Base-by-base conservation (phyloP, 1,140 invertebrate species). In the Drosophila kanapiae region DNA sequence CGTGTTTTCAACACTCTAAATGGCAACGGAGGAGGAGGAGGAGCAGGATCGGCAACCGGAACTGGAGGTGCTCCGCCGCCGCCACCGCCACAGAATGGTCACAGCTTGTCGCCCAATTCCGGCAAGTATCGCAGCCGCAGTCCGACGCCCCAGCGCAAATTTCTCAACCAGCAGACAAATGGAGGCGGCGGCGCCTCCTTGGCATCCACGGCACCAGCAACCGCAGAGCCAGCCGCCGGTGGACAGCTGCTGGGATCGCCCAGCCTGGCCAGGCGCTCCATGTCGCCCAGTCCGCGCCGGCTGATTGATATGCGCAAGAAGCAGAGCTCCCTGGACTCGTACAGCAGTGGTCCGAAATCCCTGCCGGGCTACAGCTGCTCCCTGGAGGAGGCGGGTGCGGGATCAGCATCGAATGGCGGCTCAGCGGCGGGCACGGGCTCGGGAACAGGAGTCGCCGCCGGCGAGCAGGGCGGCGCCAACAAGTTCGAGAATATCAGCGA, bases 401-500 rank as follows among this genome's bases (percentile, higher is more conserved):
- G 47, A 4, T 16, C 48, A 10, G 45, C 4, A 23, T 18, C 49
- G 5, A 53, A 29, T 10, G 62, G 37, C 1, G 64, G 42, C n/a
- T 10, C 47, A n/a, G 42, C 42, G 8, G 43, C 13, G 16, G 18
- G 31, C 40, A 37, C 27, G 23, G 33, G 9, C 16, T 59, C 54
- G 1, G 23, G 3, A 13, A 27, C 43, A 13, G 62, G 38, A n/a
- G 23, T 23, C 1, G 1, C 33, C 1, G 51, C 13, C 11, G 42
- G 40, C 0, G 84, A 88, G 49, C 84, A 93, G 67, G 91, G 88
- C 64, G 92, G 84, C 14, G 57, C 75, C 9, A 80, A 79, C 56
- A 92, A 93, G 57, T 93, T 93, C 45, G 94, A 95, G 63, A 94
- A 95, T 51, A 95, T 96, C 65, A 96, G 96, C 64, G 97, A 97